These are phyloP conservation scores for Rhinoptilus africanus DNA, from an alignment of 2,113 vertebrate species.

Conservation along the genomic window DNA sequence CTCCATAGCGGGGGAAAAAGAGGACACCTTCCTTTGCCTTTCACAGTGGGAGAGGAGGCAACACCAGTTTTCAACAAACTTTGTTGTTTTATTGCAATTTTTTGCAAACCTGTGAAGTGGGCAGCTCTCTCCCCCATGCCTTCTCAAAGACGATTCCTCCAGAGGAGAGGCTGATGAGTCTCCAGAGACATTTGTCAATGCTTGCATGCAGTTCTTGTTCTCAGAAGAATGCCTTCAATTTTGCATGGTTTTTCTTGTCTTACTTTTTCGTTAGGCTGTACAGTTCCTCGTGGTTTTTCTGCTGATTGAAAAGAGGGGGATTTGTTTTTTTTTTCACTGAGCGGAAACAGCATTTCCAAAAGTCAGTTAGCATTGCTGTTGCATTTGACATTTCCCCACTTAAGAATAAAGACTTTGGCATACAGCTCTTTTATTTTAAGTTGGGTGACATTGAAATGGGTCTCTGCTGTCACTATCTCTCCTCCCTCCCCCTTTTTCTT, in stretches of 20 bases:
- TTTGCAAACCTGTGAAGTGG: neutral
- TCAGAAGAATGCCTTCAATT: neutral
- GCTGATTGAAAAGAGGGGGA: neutral
- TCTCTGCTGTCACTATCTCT: neutral
- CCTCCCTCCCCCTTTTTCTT: accelerated
- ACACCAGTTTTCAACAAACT: neutral
- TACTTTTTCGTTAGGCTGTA: neutral
- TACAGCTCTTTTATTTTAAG: neutral
- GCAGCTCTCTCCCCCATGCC: neutral
- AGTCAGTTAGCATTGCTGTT: neutral
- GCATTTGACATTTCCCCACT: neutral
- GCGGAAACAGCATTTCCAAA: neutral
- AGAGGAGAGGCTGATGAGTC: neutral
- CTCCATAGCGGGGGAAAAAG: neutral
- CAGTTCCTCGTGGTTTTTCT: neutral
- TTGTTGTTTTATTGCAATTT: neutral
- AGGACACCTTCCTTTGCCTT: neutral
- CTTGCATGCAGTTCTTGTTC: neutral
- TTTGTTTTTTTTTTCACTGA: neutral
- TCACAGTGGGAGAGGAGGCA: neutral
- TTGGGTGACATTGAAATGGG: neutral
- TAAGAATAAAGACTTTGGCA: neutral
- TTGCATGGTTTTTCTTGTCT: neutral
- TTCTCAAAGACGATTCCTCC: neutral
- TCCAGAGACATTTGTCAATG: neutral